A percentile compares a stretch with the other conserved stretches of the same genome.
phyloP scores from a whole-genome alignment of 2,113 vertebrate species.

The Empidonax traillii region DNA sequence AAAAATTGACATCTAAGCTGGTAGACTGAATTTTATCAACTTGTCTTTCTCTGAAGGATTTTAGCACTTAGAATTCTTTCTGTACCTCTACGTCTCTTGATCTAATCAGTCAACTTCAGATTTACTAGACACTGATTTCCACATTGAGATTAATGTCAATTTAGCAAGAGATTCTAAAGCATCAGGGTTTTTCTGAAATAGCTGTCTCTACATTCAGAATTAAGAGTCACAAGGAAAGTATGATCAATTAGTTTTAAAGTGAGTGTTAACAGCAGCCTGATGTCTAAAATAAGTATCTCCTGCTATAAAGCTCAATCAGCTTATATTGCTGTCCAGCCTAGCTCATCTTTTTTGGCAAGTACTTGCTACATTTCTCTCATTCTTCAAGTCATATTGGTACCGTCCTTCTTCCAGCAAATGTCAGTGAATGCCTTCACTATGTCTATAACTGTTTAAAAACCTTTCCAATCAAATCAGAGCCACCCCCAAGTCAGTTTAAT shows the following conservation, averaged over 20 bases:
- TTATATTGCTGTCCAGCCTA: not conserved
- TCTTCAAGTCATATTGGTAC: not conserved
- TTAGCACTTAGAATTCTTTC: not conserved
- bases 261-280: not conserved
- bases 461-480: slow-evolving; percentile 36
- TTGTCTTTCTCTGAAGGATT: not conserved
- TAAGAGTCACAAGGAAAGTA: not conserved
- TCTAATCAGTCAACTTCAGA: not conserved
- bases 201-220: not conserved
- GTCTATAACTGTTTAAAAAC: not conserved
- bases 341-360: not conserved
- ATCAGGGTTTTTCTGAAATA: not conserved
- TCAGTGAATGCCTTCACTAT: not conserved
- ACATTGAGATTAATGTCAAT: not conserved
- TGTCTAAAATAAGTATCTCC: not conserved
- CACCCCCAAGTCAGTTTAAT: not conserved
- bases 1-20: not conserved
- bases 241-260: not conserved
- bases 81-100: not conserved
- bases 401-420: not conserved
- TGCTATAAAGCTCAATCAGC: not conserved
- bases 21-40: not conserved
- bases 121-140: not conserved
- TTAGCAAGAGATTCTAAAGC: not conserved
- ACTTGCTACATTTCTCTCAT: not conserved